phyloP scores from a whole-genome alignment of 2,113 vertebrate species.

The Dicentrarchus labrax region DNA sequence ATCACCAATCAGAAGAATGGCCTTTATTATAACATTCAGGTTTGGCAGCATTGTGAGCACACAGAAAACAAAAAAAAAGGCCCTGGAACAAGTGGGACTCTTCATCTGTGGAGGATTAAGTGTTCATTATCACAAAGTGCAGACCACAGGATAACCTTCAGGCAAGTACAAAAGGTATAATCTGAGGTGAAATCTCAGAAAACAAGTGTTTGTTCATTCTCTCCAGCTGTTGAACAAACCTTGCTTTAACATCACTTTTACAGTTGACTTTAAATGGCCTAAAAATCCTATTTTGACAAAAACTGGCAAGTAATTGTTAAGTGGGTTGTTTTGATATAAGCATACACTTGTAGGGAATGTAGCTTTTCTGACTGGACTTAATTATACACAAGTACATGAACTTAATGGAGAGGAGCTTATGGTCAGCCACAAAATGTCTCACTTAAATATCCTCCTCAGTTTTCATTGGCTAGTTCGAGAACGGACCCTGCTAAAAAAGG shows the following conservation, averaged over 20 bases:
- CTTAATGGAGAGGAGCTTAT: constrained; percentile 11
- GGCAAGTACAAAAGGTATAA: constrained; percentile 65
- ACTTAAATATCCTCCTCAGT: constrained; percentile 21
- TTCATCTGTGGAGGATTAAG: constrained; percentile 73
- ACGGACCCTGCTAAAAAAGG: constrained; percentile 41
- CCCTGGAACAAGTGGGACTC: constrained; percentile 30
- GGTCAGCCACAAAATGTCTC: constrained; percentile 45
- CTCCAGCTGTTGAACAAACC: constrained; percentile 51
- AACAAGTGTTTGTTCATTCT: constrained; percentile 71
- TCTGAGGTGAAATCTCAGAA: constrained; percentile 61
- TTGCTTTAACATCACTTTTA: constrained; percentile 11
- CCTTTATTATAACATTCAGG: constrained; percentile 19
- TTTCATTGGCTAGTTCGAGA: constrained; percentile 50
- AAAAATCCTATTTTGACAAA: constrained; percentile 33
- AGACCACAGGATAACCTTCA: constrained; percentile 62
- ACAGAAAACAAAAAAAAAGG: constrained; percentile 23
- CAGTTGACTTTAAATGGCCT: constrained; percentile 20
- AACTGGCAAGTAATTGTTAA: constrained; percentile 1
- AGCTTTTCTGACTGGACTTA: constrained; percentile 23
- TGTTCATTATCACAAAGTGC: constrained; percentile 64
- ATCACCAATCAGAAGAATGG: constrained; percentile 6
- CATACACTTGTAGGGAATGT: not conserved
- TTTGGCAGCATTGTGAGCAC: constrained; percentile 38
- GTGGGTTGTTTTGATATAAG: constrained; percentile 21
- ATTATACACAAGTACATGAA: constrained; percentile 1